Conservation (phyloP, 2,797 vertebrate genomes). For the Lagothrix lagotricha region DNA sequence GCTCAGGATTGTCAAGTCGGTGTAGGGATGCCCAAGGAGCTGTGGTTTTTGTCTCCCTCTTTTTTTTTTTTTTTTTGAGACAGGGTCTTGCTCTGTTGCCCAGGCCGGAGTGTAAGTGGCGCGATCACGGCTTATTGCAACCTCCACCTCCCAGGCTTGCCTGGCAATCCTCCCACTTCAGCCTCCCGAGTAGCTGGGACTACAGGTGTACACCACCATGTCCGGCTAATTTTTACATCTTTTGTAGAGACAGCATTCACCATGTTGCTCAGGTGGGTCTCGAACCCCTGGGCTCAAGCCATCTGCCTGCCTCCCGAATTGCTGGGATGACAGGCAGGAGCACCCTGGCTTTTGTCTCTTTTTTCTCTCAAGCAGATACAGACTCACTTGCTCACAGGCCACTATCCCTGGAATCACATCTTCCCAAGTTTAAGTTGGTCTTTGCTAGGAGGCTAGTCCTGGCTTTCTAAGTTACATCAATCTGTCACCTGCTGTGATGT, state of each 20-base stretch:
- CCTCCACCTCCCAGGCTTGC: neutral
- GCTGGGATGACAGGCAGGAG: neutral
- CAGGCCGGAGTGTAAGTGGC: too few relatives aligned
- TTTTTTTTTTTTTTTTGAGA: neutral
- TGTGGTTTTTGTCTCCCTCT: neutral
- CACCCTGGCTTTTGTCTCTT: neutral
- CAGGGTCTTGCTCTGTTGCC: neutral
- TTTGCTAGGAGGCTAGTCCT: neutral
- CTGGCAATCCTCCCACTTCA: neutral
- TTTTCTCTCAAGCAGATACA: neutral
- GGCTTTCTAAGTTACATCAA: neutral
- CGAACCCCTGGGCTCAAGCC: neutral
- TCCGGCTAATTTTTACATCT: neutral
- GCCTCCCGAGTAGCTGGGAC: neutral
- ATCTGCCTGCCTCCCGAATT: neutral
- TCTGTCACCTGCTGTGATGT: neutral
- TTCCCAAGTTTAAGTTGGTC: neutral
- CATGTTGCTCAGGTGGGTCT: neutral
- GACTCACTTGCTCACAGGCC: neutral
- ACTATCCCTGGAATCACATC: neutral
- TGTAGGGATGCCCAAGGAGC: neutral
- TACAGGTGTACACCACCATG: neutral
- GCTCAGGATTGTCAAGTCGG: accelerated
- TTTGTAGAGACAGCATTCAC: neutral
- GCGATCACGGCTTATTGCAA: neutral